Base-by-base conservation (phyloP, 30 jellyfish, hydroid and myxozoan genomes). In the Mastigias papua region DNA sequence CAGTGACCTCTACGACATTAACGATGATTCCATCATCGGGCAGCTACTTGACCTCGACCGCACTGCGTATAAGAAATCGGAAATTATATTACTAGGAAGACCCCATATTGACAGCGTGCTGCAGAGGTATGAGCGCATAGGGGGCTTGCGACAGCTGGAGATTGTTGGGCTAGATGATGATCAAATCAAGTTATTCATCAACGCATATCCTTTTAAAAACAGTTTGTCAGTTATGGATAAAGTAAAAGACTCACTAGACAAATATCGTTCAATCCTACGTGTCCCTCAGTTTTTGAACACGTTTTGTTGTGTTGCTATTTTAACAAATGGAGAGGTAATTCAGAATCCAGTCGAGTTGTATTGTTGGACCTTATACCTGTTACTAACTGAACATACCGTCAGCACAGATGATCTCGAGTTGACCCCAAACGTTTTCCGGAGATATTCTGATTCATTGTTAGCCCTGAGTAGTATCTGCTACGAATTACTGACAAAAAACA, bases 221-320 rank as follows among this genome's bases (percentile, higher is more conserved):
- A n/a, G n/a, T n/a, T n/a, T n/a, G n/a, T n/a, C n/a, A 8, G 76
- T 9, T 26, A 65, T 65, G 4, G 23, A 25, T 3, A 65, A 26
- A 21, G 28, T 46, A 26, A 65, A 32, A 20, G 34, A 21, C 21
- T 65, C 42, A 4, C 23, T 46, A 28, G n/a, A 21, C 23, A 65
- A n/a, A 26, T 10, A 10, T 32, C 48, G 42, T 26, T 11, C 50
- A 21, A 26, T 65, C 23, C 8, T 25, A 46, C 28, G 11, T 3
- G 22, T 65, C 4, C 76, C 76, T 13, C 76, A 65, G 76, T 65
- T 26, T 26, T 4, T 65, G 21, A 65, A 65, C 46, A 65, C 76
- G 50, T 21, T 65, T 11, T 65, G 76, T 26, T 65, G 76, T 26
- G 76, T 65, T 28, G 42, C 76, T 16, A 65, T 21, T 6, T 32